These are phyloP conservation scores for Mythimna impura DNA, from an alignment of 2,888 invertebrate genomes.

Conservation along the genomic window DNA sequence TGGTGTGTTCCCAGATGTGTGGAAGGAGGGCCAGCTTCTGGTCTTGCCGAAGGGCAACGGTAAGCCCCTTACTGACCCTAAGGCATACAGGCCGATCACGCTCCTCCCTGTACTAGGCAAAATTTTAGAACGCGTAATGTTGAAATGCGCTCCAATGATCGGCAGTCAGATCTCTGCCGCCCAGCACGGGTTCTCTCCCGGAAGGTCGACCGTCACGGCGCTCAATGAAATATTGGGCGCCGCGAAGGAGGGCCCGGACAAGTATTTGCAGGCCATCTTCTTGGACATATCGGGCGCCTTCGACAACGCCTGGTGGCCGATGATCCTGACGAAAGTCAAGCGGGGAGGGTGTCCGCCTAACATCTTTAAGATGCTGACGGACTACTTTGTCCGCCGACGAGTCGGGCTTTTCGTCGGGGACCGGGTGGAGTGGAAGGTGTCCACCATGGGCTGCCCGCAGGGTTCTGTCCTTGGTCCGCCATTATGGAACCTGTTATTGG, in stretches of 20 bases:
- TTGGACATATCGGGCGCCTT: constrained; percentile 70
- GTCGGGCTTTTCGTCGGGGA: constrained; percentile 43
- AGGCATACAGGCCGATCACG: constrained; percentile 63
- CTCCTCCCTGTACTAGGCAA: not conserved
- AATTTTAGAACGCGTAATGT: too few species aligned
- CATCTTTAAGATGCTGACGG: too few species aligned
- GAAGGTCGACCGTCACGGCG: constrained; percentile 47
- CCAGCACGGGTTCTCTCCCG: too few species aligned
- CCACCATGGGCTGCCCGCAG: too few species aligned
- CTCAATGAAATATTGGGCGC: constrained; percentile 21
- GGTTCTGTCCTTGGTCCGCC: too few species aligned
- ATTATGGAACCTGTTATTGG: not conserved
- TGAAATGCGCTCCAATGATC: too few species aligned
- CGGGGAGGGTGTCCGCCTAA: constrained; percentile 41
- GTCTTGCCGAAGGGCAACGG: constrained; percentile 47
- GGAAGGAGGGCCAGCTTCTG: constrained; percentile 51
- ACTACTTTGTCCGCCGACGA: too few species aligned
- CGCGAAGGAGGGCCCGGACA: not conserved
- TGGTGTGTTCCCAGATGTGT: constrained; percentile 21
- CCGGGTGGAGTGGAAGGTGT: constrained; percentile 42
- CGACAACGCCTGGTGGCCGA: constrained; percentile 72
- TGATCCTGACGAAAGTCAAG: constrained; percentile 45
- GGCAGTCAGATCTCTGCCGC: too few species aligned
- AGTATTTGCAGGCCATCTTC: constrained; percentile 57
- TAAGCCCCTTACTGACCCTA: constrained; percentile 52